Percentiles rank a stretch among this genome's conserved stretches.
Conservation (phyloP, 2,888 invertebrate genomes). For the Caenorhabditis angaria region DNA sequence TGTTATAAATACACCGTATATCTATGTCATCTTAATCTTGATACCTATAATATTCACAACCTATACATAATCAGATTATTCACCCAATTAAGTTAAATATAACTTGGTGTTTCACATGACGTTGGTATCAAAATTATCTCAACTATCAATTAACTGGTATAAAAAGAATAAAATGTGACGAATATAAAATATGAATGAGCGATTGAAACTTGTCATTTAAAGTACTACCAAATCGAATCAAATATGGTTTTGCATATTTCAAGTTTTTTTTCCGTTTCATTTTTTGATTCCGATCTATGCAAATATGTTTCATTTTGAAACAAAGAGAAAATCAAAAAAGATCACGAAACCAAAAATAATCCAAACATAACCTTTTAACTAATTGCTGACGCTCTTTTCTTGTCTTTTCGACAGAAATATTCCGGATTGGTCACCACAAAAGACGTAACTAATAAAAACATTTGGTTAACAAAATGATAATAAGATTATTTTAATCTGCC, state of each 20-base stretch:
- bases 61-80: constrained; percentile 1
- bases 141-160: constrained; percentile 6
- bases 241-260: neutral
- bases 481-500: neutral
- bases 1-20: neutral
- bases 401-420: neutral
- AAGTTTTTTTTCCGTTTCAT: neutral
- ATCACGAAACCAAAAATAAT: too few species aligned
- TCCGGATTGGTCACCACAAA: neutral
- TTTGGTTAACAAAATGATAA: too few species aligned
- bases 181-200: neutral
- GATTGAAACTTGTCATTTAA: neutral
- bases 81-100: neutral
- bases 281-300: neutral
- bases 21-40: neutral
- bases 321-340: too few species aligned
- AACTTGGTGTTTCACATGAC: neutral
- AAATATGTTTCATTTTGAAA: neutral
- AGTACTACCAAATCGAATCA: neutral
- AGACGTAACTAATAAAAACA: neutral
- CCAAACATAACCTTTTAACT: neutral
- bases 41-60: neutral
- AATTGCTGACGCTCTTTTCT: neutral
- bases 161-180: neutral
- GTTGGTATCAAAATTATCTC: neutral